Evolutionary conservation across 2,113 vertebrate genomes (phyloP).

Genomic region (Alligator mississippiensis): DNA sequence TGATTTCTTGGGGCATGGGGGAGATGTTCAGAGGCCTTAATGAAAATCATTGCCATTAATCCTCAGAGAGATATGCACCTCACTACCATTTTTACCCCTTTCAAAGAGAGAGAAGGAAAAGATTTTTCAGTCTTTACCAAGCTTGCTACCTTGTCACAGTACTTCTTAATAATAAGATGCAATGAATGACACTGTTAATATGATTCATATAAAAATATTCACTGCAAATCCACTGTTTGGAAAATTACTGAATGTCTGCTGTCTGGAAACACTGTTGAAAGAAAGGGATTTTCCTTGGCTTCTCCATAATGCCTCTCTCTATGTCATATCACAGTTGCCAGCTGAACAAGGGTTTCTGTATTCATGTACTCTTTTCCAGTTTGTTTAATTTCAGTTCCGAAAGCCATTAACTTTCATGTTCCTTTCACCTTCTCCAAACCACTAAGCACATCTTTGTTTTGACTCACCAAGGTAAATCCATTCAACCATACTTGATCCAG

Average conservation of each 20-base stretch:
- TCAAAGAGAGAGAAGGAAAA: not conserved
- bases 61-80: not conserved
- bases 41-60: not conserved
- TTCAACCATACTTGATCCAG: not conserved
- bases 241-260: not conserved
- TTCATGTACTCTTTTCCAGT: not conserved
- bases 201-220: not conserved
- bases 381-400: not conserved
- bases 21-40: not conserved
- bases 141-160: not conserved
- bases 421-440: slow-evolving; percentile 30
- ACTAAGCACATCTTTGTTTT: slow-evolving; percentile 30
- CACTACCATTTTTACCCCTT: not conserved
- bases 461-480: slow-evolving; percentile 26
- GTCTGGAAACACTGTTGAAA: not conserved
- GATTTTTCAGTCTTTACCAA: not conserved
- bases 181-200: rapidly evolving
- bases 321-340: not conserved
- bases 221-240: not conserved
- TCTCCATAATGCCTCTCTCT: not conserved
- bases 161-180: not conserved
- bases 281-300: not conserved
- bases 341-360: not conserved
- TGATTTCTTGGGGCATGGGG: not conserved
- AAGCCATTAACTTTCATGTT: not conserved